phyloP scores from a whole-genome alignment of 2,113 vertebrate species.

The Neodontobutis hainanensis region DNA sequence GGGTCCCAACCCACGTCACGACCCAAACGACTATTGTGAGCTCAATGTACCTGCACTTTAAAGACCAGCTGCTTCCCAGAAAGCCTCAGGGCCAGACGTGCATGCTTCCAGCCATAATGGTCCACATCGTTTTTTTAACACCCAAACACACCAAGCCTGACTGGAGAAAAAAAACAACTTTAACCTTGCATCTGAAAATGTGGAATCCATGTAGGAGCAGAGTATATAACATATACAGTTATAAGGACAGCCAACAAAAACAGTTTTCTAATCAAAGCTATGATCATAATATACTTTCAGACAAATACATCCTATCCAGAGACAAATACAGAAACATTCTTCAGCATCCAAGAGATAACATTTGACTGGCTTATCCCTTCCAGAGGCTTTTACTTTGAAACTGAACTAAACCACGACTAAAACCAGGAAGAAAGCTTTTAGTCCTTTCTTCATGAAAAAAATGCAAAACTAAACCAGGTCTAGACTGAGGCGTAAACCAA shows the following conservation, averaged over 20 bases:
- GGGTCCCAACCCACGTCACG: slow-evolving; percentile 23
- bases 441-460: no score
- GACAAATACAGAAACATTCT: no score
- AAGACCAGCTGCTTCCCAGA: slow-evolving; percentile 55
- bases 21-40: slow-evolving; percentile 50
- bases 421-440: no score
- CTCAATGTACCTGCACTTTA: slow-evolving; percentile 67
- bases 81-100: slow-evolving; percentile 51
- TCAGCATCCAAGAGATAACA: no score
- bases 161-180: slow-evolving; percentile 6
- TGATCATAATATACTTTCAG: slow-evolving; percentile 11
- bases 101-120: slow-evolving; percentile 55
- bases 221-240: slow-evolving; percentile 7
- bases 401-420: no score
- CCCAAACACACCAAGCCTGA: background rate
- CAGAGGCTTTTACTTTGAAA: no score
- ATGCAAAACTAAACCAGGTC: no score
- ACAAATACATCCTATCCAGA: background rate
- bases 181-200: background rate
- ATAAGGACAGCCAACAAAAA: slow-evolving; percentile 4
- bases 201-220: slow-evolving; percentile 4
- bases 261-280: background rate
- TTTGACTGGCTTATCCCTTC: no score
- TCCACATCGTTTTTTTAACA: slow-evolving; percentile 15
- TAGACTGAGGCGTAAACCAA: no score